Conservation (phyloP, 2,888 invertebrate species). For the Neoaliturus tenellus region DNA sequence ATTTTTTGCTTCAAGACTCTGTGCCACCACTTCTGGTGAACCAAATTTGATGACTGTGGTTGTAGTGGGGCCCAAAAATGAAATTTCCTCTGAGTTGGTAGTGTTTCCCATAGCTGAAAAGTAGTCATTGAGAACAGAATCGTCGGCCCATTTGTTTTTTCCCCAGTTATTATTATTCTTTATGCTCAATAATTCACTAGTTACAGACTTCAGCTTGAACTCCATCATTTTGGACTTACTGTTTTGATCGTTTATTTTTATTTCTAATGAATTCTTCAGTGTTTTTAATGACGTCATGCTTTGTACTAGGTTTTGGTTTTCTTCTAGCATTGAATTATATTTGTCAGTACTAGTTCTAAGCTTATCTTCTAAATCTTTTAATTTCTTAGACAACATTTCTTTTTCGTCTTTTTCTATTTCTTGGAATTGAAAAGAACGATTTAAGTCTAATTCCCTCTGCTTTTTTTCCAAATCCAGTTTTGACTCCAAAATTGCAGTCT, state of each 20-base stretch:
- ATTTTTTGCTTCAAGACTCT: background rate
- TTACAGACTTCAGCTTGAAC: background rate
- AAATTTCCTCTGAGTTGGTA: background rate
- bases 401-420: background rate
- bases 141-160: constrained; percentile 13
- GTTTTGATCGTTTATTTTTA: background rate
- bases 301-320: background rate
- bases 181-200: background rate
- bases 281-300: background rate
- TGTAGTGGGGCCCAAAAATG: background rate
- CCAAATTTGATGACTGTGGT: background rate
- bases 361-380: background rate
- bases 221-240: background rate
- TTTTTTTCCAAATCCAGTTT: background rate
- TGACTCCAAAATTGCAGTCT: background rate
- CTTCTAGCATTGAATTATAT: background rate
- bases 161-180: background rate
- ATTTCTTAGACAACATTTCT: background rate
- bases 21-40: background rate
- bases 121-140: background rate
- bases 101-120: background rate
- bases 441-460: background rate
- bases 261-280: background rate
- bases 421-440: background rate
- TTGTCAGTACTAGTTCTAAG: background rate